Base-by-base conservation (phyloP, 2,888 invertebrate species). In the Tetragonisca angustula region DNA sequence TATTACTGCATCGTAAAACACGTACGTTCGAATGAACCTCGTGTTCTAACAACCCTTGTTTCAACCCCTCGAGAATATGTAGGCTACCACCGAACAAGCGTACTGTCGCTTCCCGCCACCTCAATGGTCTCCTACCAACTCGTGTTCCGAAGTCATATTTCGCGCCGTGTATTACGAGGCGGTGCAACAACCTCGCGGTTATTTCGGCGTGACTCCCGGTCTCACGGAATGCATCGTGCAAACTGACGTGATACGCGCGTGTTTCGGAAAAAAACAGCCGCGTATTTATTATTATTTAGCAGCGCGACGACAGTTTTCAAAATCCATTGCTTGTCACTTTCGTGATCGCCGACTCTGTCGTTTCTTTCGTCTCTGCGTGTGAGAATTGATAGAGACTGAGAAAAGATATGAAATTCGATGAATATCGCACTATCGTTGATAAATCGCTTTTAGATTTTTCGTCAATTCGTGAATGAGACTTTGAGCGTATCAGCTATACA, bases 151-250 rank as follows among this genome's bases (percentile, higher is more conserved):
- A 43, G 43, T 43, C 43, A 43, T 43, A 43, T 43, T 43, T 43
- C 43, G 43, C 64, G 69, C 50, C 85, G 83, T 83, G 81, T 91
- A 91, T 90, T 79, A 87, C 73, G 80, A 86, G 85, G 85, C 91
- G 90, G 93, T 91, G 94, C 93, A 94, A 93, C 92, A 93, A 94
- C 94, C 94, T 93, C 91, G 69, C 84, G 91, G 93, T 93, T 94
- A 94, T 94, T 94, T 94, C 91, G 91, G 93, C 93, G 89, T 88
- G 87, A 85, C 91, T 52, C 64, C 90, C 61, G 92, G 92, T 91
- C 92, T 91, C 92, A 90, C 87, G 94, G 93, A 93, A 93, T 93
- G 92, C 91, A 80, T 80, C 86, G 81, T 86, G 83, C 84, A 76
- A 88, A 85, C 74, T 85, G 83, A 86, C 77, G 81, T 84, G 79